phyloP scores from a whole-genome alignment of 2,113 vertebrate species.

The Dicrurus megarhynchus region DNA sequence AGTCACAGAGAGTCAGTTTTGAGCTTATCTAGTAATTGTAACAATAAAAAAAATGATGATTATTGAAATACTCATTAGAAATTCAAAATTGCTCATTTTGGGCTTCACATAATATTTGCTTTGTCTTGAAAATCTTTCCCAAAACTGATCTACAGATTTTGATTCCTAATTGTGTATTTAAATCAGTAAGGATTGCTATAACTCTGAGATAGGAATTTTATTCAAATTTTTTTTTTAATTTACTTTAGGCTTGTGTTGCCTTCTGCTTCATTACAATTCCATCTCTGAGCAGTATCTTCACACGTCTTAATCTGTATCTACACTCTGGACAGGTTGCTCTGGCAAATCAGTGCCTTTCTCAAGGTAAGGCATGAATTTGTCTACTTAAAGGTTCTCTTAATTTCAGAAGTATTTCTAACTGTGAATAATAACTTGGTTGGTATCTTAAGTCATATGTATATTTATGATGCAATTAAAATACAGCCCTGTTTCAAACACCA shows the following conservation, averaged over 20 bases:
- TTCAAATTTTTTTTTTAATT: fast-evolving
- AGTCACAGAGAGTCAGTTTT: background rate
- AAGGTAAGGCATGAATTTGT: conserved; percentile 78
- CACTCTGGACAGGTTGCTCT: conserved; percentile 93
- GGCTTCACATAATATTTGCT: background rate
- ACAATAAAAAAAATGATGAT: background rate
- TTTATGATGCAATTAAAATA: background rate
- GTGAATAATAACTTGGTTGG: background rate
- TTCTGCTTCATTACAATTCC: conserved; percentile 99
- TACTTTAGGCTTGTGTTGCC: conserved; percentile 89
- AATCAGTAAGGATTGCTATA: background rate
- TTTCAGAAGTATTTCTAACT: background rate
- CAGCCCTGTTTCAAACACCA: background rate
- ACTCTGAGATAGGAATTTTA: background rate
- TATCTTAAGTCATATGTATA: background rate
- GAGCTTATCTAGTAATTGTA: background rate
- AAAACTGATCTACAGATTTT: background rate
- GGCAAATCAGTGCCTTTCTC: conserved; percentile 97
- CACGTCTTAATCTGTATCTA: conserved; percentile 90
- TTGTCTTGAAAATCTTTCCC: background rate
- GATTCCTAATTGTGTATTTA: background rate
- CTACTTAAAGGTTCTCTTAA: background rate
- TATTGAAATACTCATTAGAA: background rate
- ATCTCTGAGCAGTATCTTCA: conserved; percentile 90
- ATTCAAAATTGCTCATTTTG: background rate